Base-by-base conservation (phyloP, 2,888 invertebrate species). In the Scaptomyza parva region DNA sequence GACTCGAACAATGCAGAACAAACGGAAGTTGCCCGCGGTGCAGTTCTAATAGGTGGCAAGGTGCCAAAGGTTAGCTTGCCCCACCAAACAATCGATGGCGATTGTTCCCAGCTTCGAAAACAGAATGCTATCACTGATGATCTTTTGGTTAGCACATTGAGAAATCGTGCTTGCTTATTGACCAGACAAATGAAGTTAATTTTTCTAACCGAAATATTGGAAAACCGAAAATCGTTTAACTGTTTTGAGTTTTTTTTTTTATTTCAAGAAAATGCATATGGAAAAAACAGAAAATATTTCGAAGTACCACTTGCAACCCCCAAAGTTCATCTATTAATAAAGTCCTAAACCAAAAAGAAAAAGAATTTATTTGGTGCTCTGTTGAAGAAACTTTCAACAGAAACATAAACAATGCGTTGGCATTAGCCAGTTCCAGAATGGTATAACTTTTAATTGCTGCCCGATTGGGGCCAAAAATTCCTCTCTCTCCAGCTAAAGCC, bases 351-450 rank as follows among this genome's bases (percentile, higher is more conserved):
- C 2, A 6, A 48, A 44, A 68, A 68, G 62, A 48, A 30, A 33
- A 53, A n/a, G 48, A 43, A 44, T 55, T 24, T 59, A 66, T 65
- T 53, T 59, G 58, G 30, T 70, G 68, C 65, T 71, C 65, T 22
- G 35, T 67, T 18, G 30, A 44, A 30, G 77, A 83, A 86, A 84
- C 85, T 87, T 86, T 81, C 78, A 68, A 73, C 68, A 76, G 60
- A 67, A 62, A 61, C 73, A 85, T 85, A 83, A 86, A 84, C 87
- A 83, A 81, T 64, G 72, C 79, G 76, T 50, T 54, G 75, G 50
- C 47, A 66, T 57, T n/a, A 47, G 43, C 7, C 41, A 43, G n/a
- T 30, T 43, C 12, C 28, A 53, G 11, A 53, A 17, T 53, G 53
- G 43, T 37, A 40, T 55, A 41, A 26, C 28, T 54, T 65, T 70